Conservation (phyloP, 2,797 vertebrate genomes). For the Siniperca scherzeri region DNA sequence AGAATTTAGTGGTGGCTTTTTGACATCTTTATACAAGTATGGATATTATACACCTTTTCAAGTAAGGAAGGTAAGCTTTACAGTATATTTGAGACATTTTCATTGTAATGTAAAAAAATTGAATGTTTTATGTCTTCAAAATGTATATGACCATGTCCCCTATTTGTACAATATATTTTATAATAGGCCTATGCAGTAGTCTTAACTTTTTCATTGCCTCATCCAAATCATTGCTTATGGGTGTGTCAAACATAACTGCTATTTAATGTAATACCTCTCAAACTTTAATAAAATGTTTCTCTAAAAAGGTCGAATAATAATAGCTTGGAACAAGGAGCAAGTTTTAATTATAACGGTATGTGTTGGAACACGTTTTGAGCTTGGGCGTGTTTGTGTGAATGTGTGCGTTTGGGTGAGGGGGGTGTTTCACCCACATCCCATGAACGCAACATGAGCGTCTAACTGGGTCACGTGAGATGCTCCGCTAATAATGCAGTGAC, state of each 20-base stretch:
- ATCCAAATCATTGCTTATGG: neutral
- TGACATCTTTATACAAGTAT: neutral
- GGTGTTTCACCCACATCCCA: neutral
- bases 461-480: constrained; percentile 82
- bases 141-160: too few species aligned
- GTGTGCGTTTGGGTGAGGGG: neutral
- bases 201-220: neutral
- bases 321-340: neutral
- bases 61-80: neutral
- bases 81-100: neutral
- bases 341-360: constrained; percentile 6
- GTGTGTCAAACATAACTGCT: neutral
- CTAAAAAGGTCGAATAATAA: neutral
- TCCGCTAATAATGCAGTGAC: constrained; percentile 84
- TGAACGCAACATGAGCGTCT: constrained; percentile 66
- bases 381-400: neutral
- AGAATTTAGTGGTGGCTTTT: neutral
- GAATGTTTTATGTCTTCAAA: too few species aligned
- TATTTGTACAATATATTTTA: neutral
- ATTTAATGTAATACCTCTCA: neutral
- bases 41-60: neutral
- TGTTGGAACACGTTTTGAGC: neutral
- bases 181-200: neutral
- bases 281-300: neutral
- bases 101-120: neutral